A percentile compares a stretch with the other conserved stretches of the same genome.
phyloP scores from a whole-genome alignment of 2,113 vertebrate genomes.

The Pleuronectes platessa region DNA sequence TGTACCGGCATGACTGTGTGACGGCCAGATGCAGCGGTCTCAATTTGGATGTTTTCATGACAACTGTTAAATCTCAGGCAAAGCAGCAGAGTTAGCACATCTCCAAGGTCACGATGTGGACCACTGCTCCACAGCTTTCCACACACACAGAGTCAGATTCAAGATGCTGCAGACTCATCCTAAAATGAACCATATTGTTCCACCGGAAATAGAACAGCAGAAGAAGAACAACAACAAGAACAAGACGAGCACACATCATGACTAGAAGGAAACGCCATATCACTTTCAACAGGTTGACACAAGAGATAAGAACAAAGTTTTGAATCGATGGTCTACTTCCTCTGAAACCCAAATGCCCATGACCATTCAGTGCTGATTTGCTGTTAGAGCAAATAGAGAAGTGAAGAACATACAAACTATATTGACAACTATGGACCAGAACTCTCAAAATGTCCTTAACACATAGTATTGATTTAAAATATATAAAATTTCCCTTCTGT shows the following conservation, averaged over 20 bases:
- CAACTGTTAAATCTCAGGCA: constrained; percentile 67
- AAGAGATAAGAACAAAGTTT: too few species aligned
- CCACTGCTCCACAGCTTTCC: constrained; percentile 50
- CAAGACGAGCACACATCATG: too few species aligned
- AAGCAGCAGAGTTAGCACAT: constrained; percentile 66
- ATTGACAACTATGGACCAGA: neutral
- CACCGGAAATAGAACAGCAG: too few species aligned
- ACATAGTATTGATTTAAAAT: neutral
- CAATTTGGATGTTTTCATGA: constrained; percentile 73
- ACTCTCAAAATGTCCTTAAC: neutral
- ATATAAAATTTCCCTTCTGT: neutral
- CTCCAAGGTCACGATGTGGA: constrained; percentile 65
- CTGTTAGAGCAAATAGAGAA: neutral
- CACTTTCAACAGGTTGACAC: too few species aligned
- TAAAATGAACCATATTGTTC: constrained; percentile 24
- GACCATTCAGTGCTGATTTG: too few species aligned
- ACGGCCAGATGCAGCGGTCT: constrained; percentile 78
- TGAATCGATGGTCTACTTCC: too few species aligned
- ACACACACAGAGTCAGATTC: constrained; percentile 24
- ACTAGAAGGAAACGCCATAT: too few species aligned
- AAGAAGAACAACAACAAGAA: too few species aligned
- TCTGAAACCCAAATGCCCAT: too few species aligned
- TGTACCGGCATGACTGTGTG: constrained; percentile 71
- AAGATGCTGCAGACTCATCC: constrained; percentile 59
- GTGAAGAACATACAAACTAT: neutral